These are phyloP conservation scores for Nothura maculosa DNA, from an alignment of 2,797 vertebrate species.

Conservation along the genomic window DNA sequence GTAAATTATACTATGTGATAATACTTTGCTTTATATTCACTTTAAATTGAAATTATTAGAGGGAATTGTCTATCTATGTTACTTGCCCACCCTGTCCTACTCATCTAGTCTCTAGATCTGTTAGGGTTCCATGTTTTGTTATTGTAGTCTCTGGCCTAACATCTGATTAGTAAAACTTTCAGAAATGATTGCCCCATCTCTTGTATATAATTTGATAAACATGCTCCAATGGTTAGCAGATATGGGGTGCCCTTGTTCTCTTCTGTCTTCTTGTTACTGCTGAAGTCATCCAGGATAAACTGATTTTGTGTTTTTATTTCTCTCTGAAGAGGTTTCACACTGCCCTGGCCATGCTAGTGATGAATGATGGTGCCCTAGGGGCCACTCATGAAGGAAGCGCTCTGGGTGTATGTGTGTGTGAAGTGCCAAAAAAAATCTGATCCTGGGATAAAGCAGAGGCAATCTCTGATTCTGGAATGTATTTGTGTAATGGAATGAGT, in stretches of 20 bases:
- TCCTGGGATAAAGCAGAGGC: fast-evolving
- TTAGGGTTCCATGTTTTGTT: not conserved
- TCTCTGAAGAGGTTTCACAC: not conserved
- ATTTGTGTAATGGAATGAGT: fast-evolving
- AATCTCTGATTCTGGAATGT: not conserved
- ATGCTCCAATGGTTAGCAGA: not conserved
- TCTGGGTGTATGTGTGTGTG: fast-evolving
- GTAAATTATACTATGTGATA: not conserved
- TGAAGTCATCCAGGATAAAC: not conserved
- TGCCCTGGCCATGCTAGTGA: not conserved
- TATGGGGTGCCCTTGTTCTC: fast-evolving
- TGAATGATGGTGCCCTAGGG: not conserved
- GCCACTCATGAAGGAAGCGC: not conserved
- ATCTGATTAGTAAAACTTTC: not conserved
- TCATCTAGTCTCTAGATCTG: not conserved
- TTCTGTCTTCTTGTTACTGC: not conserved
- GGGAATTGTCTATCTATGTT: not conserved
- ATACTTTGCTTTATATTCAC: not conserved
- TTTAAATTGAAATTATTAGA: not conserved
- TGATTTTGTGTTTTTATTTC: not conserved
- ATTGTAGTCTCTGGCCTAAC: not conserved
- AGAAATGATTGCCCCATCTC: not conserved
- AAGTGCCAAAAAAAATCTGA: not conserved
- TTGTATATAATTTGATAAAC: not conserved
- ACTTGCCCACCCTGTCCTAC: not conserved